phyloP scores from a whole-genome alignment of 2,888 invertebrate genomes.

The Epinotia bilunana region DNA sequence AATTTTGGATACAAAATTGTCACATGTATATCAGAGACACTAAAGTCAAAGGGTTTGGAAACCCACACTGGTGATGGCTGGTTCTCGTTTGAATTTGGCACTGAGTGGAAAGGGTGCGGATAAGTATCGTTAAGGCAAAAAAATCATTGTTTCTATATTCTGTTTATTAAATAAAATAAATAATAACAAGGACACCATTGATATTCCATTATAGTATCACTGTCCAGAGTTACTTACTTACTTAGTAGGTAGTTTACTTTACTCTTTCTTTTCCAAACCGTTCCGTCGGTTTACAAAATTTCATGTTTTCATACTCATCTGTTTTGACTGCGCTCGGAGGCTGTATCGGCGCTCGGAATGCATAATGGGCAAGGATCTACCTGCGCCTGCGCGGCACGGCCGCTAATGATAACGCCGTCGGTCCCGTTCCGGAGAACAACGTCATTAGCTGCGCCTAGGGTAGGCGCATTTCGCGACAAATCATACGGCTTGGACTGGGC shows the following conservation, averaged over 20 bases:
- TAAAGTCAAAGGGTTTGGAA: neutral
- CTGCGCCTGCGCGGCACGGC: slow-evolving; percentile 11
- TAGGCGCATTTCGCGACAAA: slow-evolving; percentile 15
- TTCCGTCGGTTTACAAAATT: neutral
- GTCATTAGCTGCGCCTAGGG: slow-evolving; percentile 23
- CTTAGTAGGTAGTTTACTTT: neutral
- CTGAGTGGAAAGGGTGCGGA: neutral
- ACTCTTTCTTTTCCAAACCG: neutral
- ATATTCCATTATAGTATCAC: neutral
- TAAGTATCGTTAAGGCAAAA: no score
- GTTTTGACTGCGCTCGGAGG: slow-evolving; percentile 1
- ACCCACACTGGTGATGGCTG: neutral
- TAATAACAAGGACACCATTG: no score
- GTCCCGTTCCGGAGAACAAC: slow-evolving; percentile 34
- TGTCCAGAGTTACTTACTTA: neutral
- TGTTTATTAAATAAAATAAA: no score
- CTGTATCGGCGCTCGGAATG: slow-evolving; percentile 17
- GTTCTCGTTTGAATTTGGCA: neutral
- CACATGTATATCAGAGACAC: neutral
- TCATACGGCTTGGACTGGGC: slow-evolving; percentile 7
- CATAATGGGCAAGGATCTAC: slow-evolving; percentile 28
- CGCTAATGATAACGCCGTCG: slow-evolving; percentile 30
- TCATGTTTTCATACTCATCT: slow-evolving; percentile 9
- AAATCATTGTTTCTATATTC: no score
- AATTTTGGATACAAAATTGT: neutral